Base-by-base conservation (phyloP, 2,888 invertebrate species). In the Pachliopta kotzebuea region DNA sequence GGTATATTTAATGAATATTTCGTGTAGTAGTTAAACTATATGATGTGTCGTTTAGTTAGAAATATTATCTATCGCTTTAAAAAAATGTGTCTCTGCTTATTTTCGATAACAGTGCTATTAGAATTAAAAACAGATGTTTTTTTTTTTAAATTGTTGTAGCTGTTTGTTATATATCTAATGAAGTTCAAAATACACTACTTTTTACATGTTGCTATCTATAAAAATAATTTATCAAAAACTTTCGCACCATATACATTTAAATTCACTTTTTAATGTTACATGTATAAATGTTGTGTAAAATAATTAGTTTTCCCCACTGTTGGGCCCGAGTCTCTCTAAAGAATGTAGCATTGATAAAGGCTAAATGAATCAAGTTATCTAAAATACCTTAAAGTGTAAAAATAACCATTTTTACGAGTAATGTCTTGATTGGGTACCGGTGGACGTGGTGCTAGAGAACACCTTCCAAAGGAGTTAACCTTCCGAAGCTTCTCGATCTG, bases 231-330 rank as follows among this genome's bases (percentile, higher is more conserved):
- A 45, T 50, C 24, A 23, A 11, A 45, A 31, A 23, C 54, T 29
- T 0, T 8, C 21, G 59, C 31, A 55, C 58, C 7, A 37, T 56
- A 52, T 23, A 60, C 0, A 54, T 37, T 63, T 57, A 20, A 58
- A 20, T 53, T 45, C 49, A 63, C 57, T 14, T 53, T 31, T 63
- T 21, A 23, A 17, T 17, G 42, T 58, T 55, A n/a, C 29, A 2
- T n/a, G 11, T 60, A n/a, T 17, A 52, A 60, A 31, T 37, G 1
- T 4, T 59, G 4, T 45, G 45, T n/a, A 45, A 45, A n/a, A 45
- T 6, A 0, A 42, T n/a, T 18, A n/a, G 45, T 2, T n/a, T 6
- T 11, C 8, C n/a, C 45, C n/a, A 45, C n/a, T n/a, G 18, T 14
- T 45, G 45, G 45, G 18, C 18, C 7, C n/a, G 11, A n/a, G n/a